phyloP scores from a whole-genome alignment of 30 jellyfish, hydroid and myxozoan species.

The Hydra vulgaris region DNA sequence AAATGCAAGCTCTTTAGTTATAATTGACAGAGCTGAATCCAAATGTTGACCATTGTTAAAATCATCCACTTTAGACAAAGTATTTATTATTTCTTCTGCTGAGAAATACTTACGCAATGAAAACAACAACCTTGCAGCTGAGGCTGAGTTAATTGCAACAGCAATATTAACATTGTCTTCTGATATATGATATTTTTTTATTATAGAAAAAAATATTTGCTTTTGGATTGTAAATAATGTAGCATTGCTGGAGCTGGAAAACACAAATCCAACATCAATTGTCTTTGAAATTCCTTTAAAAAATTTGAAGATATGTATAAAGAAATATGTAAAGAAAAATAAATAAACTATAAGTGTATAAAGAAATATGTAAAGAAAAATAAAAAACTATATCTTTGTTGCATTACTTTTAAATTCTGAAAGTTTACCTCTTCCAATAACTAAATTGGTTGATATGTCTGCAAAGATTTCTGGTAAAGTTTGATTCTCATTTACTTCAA shows the following conservation, averaged over 20 bases:
- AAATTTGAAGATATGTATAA: background rate
- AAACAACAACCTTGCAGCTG: background rate
- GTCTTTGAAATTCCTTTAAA: background rate
- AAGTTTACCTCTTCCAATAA: background rate
- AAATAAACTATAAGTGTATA: too few relatives aligned
- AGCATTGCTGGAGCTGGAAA: background rate
- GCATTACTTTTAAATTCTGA: too few relatives aligned
- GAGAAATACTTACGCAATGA: background rate
- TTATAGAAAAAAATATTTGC: background rate
- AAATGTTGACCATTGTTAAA: background rate
- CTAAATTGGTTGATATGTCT: background rate
- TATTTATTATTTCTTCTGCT: background rate
- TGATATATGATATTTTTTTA: background rate
- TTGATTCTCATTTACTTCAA: background rate
- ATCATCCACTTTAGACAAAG: background rate
- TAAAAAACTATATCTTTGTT: too few relatives aligned
- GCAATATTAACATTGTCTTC: background rate
- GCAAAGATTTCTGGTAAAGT: background rate
- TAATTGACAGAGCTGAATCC: background rate
- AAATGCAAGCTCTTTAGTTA: background rate
- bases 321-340: too few relatives aligned
- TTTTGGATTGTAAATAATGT: background rate
- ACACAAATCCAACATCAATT: background rate
- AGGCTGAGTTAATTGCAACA: background rate
- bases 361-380: too few relatives aligned